Evolutionary conservation across 2,113 vertebrate genomes (phyloP), one percentile per base, ranked within the genome.

Genomic region (Prochilodus magdalenae): DNA sequence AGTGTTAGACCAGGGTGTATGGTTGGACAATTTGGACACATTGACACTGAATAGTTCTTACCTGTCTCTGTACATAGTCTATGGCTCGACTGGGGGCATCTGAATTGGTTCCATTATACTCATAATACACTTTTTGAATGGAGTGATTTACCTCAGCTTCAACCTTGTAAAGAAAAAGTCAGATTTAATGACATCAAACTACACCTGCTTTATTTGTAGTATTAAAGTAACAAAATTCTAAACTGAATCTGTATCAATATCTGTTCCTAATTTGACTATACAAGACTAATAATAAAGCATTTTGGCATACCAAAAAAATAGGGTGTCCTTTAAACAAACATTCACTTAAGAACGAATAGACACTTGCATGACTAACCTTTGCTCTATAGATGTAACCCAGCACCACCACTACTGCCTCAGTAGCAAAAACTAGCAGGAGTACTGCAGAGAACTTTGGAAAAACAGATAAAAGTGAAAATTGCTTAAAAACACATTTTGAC

Each of bases 51-150:
- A 10, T 55, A 0, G 0, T 30, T 24, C 95, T 94, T 89, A 98
- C 98, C 96, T 99, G 98, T 86, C 94, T 96, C 91, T 99, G 98
- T 85, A 99, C 96, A 69, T 99, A 99, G 89, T 99, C 98, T 79
- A 99, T 98, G 15, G 97, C 97, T 11, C 97, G 96, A 86, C 97
- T 99, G 22, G 97, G 96, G 62, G 97, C 97, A 20, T 99, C 97
- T 1, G 94, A 94, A 86, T 95, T 96, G 63, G 96, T 96, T 59
- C 97, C 96, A 0, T 97, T 98, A 92, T 99, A 99, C 49, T 96
- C 92, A 24, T 97, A 94, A 86, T 98, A 99, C 0, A 99, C 97
- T 87, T 97, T 97, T 79, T 85, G 94, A 89, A 99, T 99, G 87
- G 96, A 97, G 88, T 93, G 94, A 91, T 98, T 93, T 77, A 99